phyloP scores from a whole-genome alignment of 2,888 invertebrate species.

The Thymelicus sylvestris region DNA sequence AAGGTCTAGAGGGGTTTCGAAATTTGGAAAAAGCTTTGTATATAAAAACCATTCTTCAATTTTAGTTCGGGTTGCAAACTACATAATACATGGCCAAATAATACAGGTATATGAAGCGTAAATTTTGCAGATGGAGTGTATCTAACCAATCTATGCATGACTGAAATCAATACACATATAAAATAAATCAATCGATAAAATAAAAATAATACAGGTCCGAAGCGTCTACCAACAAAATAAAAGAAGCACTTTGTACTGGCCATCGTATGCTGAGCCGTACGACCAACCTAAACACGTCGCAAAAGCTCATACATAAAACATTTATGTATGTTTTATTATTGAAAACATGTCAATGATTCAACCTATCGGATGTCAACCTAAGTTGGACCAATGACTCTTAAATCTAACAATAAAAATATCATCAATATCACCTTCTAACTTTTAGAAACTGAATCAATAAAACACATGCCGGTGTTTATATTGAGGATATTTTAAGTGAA shows the following conservation, averaged over 20 bases:
- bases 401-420: constrained; percentile 17
- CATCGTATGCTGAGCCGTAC: constrained; percentile 54
- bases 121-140: constrained; percentile 67
- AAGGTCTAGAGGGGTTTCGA: constrained; percentile 72
- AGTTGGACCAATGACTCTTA: constrained; percentile 21
- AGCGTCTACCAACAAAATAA: constrained; percentile 74
- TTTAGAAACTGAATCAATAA: background rate
- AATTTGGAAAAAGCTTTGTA: constrained; percentile 64
- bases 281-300: constrained; percentile 43
- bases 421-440: background rate
- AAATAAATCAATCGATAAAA: constrained; percentile 56
- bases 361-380: background rate
- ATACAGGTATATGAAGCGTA: constrained; percentile 62
- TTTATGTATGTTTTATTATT: background rate
- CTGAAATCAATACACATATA: constrained; percentile 76
- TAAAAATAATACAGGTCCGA: constrained; percentile 58
- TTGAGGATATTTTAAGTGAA: constrained; percentile 18
- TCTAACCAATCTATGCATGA: constrained; percentile 70
- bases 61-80: constrained; percentile 62
- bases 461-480: background rate
- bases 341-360: constrained; percentile 19
- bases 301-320: constrained; percentile 36
- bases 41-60: constrained; percentile 56
- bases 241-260: constrained; percentile 63
- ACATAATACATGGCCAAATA: constrained; percentile 67